Evolutionary conservation across 2,888 invertebrate genomes (phyloP), one percentile per base, ranked within the genome.

Genomic region (Bruchidius siliquastri): DNA sequence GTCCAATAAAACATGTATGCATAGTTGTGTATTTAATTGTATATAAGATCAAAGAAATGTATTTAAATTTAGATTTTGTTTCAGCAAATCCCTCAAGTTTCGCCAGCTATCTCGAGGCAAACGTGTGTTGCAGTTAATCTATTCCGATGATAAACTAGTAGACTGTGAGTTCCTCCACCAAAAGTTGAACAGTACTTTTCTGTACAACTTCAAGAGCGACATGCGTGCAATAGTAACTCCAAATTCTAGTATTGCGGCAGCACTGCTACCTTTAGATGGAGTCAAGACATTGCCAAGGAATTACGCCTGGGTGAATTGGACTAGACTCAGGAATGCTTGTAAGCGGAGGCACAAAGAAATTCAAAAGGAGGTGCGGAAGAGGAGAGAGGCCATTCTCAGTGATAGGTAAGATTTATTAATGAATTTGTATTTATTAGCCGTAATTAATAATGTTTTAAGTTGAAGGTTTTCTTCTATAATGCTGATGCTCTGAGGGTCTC

Each of bases 121-220:
- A 13, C 49, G 49, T 18, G 89, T 93, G 84, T 89, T 93, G 70
- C 92, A 93, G 86, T 85, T 92, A 66, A 92, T 93, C 79, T 92
- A 92, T 87, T 87, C 90, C 72, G 88, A 88, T 80, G 89, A 90
- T 79, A 87, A 85, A 74, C 86, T 93, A 4, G 88, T 90, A 82
- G 92, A 93, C 86, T 93, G 93, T 85, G 92, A 93, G 84, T 90
- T 90, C 83, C 87, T 92, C 73, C 87, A 89, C 2, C 89, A 91
- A 79, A 88, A 86, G 8, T 2, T 26, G 83, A 81, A 84, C 73
- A 86, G 88, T 68, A 88, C 90, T 0, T 92, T 93, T 86, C 85
- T 91, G 74, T 87, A 87, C 84, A 88, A 88, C 30, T 87, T 92
- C 82, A 86, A 89, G 80, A 87, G 87, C 82, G 92, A 92, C 84